phyloP scores from a whole-genome alignment of 2,888 invertebrate species.

The Ferdinandea cuprea region DNA sequence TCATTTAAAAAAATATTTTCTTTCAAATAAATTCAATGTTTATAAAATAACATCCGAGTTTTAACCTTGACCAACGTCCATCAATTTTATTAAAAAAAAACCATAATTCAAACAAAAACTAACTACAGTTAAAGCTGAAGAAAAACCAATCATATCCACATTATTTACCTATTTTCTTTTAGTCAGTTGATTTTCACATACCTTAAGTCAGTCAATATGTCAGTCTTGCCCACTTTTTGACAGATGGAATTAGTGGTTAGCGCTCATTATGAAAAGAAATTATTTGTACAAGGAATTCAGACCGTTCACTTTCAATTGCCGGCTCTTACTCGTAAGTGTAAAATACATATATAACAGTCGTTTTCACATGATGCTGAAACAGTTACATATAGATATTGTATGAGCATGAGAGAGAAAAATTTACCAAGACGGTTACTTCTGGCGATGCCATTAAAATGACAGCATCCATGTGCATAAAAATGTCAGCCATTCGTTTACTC shows the following conservation, averaged over 20 bases:
- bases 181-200: background rate
- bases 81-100: too few species aligned
- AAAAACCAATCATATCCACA: background rate
- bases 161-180: background rate
- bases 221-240: constrained; percentile 32
- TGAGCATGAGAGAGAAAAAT: background rate
- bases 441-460: constrained; percentile 2
- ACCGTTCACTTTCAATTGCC: constrained; percentile 39
- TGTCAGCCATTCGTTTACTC: background rate
- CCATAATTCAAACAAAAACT: background rate
- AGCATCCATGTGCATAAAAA: background rate
- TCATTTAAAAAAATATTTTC: too few species aligned
- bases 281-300: constrained; percentile 38
- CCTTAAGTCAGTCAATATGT: constrained; percentile 42
- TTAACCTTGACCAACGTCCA: too few species aligned
- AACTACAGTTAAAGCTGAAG: background rate
- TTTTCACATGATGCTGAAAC: background rate
- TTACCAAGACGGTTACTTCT: background rate
- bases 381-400: background rate
- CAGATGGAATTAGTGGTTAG: constrained; percentile 32
- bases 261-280: constrained; percentile 34
- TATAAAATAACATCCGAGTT: too few species aligned
- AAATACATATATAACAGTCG: background rate
- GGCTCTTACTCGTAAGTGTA: background rate
- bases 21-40: too few species aligned